A percentile compares a stretch with the other conserved stretches of the same genome.
phyloP scores from a whole-genome alignment of 2,113 vertebrate genomes.

The Dinomys branickii region DNA sequence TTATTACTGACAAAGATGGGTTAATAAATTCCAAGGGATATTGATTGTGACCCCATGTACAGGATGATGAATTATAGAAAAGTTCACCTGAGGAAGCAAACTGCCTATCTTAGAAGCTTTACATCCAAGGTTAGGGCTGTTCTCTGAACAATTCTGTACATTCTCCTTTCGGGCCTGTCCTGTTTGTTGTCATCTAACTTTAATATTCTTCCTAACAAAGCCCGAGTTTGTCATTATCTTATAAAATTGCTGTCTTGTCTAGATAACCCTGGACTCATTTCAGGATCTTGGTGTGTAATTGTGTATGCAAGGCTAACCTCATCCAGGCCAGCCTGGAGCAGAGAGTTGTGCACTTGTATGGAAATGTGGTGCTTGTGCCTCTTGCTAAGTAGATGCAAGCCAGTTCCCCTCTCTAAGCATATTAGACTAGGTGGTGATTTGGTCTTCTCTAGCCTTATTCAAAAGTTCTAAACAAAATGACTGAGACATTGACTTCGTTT shows the following conservation, averaged over 20 bases:
- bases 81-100: neutral
- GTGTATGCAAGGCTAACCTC: neutral
- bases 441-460: neutral
- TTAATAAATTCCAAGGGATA: neutral
- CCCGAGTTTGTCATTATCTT: neutral
- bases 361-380: neutral
- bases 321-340: neutral
- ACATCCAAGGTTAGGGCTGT: neutral
- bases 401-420: neutral
- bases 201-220: neutral
- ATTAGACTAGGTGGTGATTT: neutral
- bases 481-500: neutral
- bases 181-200: neutral
- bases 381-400: neutral
- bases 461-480: neutral
- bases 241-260: neutral
- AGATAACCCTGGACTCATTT: neutral
- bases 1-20: neutral
- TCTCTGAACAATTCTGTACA: neutral
- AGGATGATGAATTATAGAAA: neutral
- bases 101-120: neutral
- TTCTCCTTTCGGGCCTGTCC: neutral
- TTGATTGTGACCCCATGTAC: neutral
- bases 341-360: accelerated
- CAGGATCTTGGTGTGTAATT: too few relatives aligned